Evolutionary conservation across 2,797 vertebrate genomes (phyloP), one percentile per base, ranked within the genome.

Genomic region (Gymnoscopelus microlampas): DNA sequence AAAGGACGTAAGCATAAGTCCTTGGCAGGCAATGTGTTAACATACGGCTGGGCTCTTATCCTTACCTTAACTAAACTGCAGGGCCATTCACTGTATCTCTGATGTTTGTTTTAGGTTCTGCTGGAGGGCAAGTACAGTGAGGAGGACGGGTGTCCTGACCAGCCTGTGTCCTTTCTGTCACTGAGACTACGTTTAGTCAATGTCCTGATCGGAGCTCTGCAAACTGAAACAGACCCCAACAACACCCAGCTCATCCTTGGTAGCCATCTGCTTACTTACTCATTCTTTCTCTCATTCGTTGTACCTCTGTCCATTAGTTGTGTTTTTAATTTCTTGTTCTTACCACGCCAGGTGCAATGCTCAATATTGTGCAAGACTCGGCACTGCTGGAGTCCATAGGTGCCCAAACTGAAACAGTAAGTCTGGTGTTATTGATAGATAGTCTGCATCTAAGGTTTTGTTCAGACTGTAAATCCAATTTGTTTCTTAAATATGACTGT

Each of bases 161-260:
- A 97, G 82, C 95, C 97, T 10, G 91, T 97, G 81, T 97, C 97
- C 63, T 98, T 98, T 88, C 93, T 97, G 58, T 97, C 96, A 58
- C 87, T 98, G 92, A 96, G 96, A 80, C 89, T 98, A 57, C 95
- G 97, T 54, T 95, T 98, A 59, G 97, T 98, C 88, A 98, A 98
- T 80, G 94, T 98, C 83, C 92, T 98, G 35, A 98, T 98, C 71
- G 96, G 97, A 92, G 97, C 97, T 51, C 92, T 98, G 85, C 97
- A 98, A 84, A 98, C 97, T 0, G 97, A 98, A 91, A 98, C 96
- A 0, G 97, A 98, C 88, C 94, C 96, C 68, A 96, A 96, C 87
- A 98, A 98, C 92, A 98, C 97, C 35, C 97, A 98, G 77, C 96
- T 98, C 93, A 98, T 98, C 82, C 74, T 98, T 86, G 97, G 97